Evolutionary conservation across 2,113 vertebrate species (phyloP), one percentile per base, ranked within the genome.

Genomic region (Bombycilla garrulus): DNA sequence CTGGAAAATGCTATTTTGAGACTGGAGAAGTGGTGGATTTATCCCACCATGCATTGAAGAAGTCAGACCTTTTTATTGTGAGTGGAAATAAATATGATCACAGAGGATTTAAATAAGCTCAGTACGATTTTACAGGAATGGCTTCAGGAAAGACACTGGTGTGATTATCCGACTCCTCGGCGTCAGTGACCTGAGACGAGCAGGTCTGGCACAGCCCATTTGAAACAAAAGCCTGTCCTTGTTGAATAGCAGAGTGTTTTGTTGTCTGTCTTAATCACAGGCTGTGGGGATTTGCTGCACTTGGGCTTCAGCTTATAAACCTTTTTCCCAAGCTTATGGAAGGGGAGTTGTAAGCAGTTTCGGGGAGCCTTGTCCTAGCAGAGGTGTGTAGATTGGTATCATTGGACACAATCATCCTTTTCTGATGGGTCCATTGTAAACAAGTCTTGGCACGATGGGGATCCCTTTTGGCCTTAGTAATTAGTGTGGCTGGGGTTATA

Each of bases 121-220:
- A 84, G 57, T 31, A 22, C 53, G 60, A 89, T 71, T 91, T 88
- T 79, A 42, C 73, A 76, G 77, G 77, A 31, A 70, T 86, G 69
- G 81, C 87, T 95, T 0, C 48, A 79, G 87, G 87, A 95, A 56
- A 85, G 90, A 61, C 81, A 56, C 18, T 58, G 61, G 33, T 33
- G 36, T 87, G 90, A 76, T 93, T 71, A 95, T 93, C 90, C 13
- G 12, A n/a, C 92, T 93, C 78, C 53, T 82, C 86, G 91, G 91
- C 65, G 58, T 86, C 74, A 45, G 58, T 57, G 67, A 78, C 78
- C 74, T 57, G 56, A 95, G 66, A 85, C 62, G 51, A 23, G 85
- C 62, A 85, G 70, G 66, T 87, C 86, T 91, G 93, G 91, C 86
- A 94, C 81, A 85, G 33, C 69, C 66, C 50, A 69, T 69, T 70